These are phyloP conservation scores for Athalia cordata DNA, from an alignment of 2,888 invertebrate genomes.

Conservation along the genomic window DNA sequence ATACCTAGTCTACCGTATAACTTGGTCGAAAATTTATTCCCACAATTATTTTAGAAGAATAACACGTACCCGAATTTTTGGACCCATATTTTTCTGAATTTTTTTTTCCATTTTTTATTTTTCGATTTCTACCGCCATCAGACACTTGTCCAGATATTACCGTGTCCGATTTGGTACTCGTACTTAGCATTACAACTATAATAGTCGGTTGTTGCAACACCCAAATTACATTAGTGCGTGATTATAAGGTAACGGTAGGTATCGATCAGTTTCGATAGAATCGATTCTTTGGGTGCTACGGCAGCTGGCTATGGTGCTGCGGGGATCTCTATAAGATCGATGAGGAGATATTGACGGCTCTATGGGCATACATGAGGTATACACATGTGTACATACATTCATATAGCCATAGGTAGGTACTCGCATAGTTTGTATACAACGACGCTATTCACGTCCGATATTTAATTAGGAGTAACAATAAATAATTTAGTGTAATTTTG, in stretches of 20 bases:
- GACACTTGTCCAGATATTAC: slow-evolving; percentile 25
- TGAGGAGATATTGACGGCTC: slow-evolving; percentile 35
- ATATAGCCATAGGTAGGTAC: slow-evolving; percentile 47
- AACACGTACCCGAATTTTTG: too few relatives aligned
- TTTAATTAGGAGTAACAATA: slow-evolving; percentile 59
- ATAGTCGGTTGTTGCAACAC: slow-evolving; percentile 30
- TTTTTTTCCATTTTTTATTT: neutral
- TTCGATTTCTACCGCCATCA: slow-evolving; percentile 5
- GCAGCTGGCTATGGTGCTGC: too few relatives aligned
- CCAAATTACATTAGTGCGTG: slow-evolving; percentile 52
- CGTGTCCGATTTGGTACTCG: neutral
- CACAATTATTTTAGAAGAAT: too few relatives aligned
- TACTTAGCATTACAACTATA: slow-evolving; percentile 8
- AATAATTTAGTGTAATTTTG: slow-evolving; percentile 62
- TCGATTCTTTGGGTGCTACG: slow-evolving; percentile 26
- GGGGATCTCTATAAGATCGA: slow-evolving; percentile 32
- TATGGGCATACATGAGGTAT: slow-evolving; percentile 27
- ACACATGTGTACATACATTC: too few relatives aligned
- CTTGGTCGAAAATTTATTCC: too few relatives aligned
- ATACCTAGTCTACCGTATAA: too few relatives aligned
- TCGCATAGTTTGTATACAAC: slow-evolving; percentile 38
- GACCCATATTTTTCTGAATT: too few relatives aligned
- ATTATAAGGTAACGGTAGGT: slow-evolving; percentile 63
- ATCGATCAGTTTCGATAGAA: slow-evolving; percentile 59
- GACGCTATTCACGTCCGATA: slow-evolving; percentile 59